These are phyloP conservation scores for Halocaridina rubra DNA, from an alignment of 2,888 invertebrate species.

Conservation along the genomic window DNA sequence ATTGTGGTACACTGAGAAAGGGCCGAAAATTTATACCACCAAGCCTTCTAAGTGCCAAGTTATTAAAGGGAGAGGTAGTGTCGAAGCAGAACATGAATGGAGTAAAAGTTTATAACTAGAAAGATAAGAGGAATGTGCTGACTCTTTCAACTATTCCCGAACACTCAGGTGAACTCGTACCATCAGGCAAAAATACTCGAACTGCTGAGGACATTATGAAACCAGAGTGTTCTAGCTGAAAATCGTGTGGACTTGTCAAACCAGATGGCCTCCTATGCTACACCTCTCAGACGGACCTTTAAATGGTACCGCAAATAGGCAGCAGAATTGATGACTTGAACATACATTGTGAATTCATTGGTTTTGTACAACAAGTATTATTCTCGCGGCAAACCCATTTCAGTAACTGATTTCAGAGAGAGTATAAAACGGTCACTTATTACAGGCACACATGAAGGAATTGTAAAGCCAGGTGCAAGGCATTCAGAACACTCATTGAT, in stretches of 20 bases:
- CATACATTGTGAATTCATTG: constrained; percentile 8
- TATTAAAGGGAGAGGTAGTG: background rate
- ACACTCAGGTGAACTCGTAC: background rate
- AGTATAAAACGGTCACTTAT: constrained; percentile 14
- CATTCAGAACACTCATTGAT: background rate
- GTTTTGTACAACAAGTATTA: constrained; percentile 2
- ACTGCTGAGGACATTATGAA: constrained; percentile 12
- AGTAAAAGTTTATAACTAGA: constrained; percentile 10
- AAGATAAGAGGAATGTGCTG: constrained; percentile 16
- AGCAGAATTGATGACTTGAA: background rate
- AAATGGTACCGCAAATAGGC: constrained; percentile 20
- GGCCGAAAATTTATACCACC: background rate
- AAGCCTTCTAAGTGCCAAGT: background rate
- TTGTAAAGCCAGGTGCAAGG: background rate
- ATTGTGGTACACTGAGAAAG: constrained; percentile 8
- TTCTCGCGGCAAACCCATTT: background rate
- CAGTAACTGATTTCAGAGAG: background rate
- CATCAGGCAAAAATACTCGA: background rate
- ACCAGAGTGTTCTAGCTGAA: constrained; percentile 6
- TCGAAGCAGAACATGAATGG: constrained; percentile 40
- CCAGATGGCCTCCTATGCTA: background rate
- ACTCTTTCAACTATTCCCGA: constrained; percentile 17
- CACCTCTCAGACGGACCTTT: background rate
- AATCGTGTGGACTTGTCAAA: constrained; percentile 14
- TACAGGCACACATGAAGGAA: background rate